A percentile compares a stretch with the other conserved stretches of the same genome.
These are phyloP conservation scores for Dissostichus mawsoni DNA, from an alignment of 2,113 vertebrate species.

Conservation along the genomic window DNA sequence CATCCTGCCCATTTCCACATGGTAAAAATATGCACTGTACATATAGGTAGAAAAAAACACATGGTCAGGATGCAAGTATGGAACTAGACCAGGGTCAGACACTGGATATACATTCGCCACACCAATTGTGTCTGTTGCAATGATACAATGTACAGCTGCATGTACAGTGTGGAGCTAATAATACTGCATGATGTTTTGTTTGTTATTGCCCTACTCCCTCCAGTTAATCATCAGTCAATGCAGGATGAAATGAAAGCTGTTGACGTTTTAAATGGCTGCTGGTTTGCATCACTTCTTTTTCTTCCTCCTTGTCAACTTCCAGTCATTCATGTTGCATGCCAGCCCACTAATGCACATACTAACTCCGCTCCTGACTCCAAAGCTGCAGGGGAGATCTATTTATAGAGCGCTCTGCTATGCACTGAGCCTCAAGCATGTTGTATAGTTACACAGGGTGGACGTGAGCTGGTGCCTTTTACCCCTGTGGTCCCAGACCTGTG, in stretches of 20 bases:
- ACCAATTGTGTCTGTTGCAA: neutral
- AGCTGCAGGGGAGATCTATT: conserved; percentile 80
- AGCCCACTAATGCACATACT: conserved; percentile 72
- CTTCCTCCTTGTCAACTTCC: conserved; percentile 52
- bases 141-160: conserved; percentile 22
- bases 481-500: conserved; percentile 23
- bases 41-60: neutral
- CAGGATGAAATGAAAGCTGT: conserved; percentile 23
- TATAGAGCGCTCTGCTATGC: conserved; percentile 76
- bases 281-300: conserved; percentile 48
- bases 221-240: conserved; percentile 1
- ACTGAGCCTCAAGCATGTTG: conserved; percentile 72
- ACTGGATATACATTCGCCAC: neutral
- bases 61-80: neutral
- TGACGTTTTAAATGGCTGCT: conserved; percentile 9
- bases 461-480: conserved; percentile 24
- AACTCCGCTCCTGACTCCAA: conserved; percentile 65
- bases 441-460: conserved; percentile 58
- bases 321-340: conserved; percentile 57
- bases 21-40: neutral
- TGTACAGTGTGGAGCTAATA: neutral
- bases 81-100: conserved; percentile 1
- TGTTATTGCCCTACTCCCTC: neutral
- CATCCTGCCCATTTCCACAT: neutral
- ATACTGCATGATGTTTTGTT: neutral